A percentile compares a stretch with the other conserved stretches of the same genome.
phyloP scores from a whole-genome alignment of 2,888 invertebrate genomes.

The Sipha maydis region DNA sequence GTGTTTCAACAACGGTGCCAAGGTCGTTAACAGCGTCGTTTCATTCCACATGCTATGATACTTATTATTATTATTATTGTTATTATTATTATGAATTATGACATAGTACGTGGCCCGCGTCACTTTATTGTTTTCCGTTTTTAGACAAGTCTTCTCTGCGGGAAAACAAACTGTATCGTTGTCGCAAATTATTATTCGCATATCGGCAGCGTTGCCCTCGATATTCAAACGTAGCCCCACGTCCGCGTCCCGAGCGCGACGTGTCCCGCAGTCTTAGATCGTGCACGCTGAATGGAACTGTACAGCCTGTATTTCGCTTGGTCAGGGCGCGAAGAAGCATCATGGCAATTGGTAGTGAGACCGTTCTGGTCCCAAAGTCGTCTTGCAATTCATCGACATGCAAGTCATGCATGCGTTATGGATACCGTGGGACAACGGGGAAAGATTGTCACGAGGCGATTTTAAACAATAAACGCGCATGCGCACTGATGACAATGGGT shows the following conservation, averaged over 20 bases:
- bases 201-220: neutral
- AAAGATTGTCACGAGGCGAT: too few species aligned
- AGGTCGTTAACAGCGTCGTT: constrained; percentile 26
- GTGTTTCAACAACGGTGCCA: constrained; percentile 59
- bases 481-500: too few species aligned
- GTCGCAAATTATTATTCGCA: neutral
- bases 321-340: too few species aligned
- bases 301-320: too few species aligned
- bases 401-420: too few species aligned
- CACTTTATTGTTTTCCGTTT: neutral
- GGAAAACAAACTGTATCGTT: neutral
- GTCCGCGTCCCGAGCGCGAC: neutral
- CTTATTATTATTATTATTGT: too few species aligned
- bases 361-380: too few species aligned
- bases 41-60: neutral
- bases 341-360: too few species aligned
- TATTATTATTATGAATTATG: neutral
- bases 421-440: too few species aligned
- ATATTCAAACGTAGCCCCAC: neutral
- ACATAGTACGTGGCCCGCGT: neutral
- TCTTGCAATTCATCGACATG: too few species aligned
- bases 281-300: too few species aligned
- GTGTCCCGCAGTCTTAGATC: neutral
- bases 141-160: neutral
- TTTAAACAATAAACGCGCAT: too few species aligned